Conservation (phyloP, 2,888 invertebrate species). For the Amaurobius ferox region DNA sequence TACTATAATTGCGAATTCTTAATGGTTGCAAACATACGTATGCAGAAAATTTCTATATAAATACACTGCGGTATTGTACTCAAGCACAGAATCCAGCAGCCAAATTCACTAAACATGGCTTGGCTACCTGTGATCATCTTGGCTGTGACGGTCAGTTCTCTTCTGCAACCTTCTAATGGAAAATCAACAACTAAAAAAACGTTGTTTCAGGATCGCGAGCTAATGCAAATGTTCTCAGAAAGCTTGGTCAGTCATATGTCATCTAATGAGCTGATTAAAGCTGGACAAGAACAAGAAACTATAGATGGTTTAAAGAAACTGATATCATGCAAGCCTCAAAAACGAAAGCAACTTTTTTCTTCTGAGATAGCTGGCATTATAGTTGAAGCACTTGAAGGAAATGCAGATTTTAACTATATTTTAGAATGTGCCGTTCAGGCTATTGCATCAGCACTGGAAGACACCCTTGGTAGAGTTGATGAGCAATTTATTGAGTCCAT, state of each 20-base stretch:
- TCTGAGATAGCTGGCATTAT: slow-evolving; percentile 31
- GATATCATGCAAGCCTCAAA: background rate
- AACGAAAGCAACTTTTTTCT: slow-evolving; percentile 19
- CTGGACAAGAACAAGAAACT: slow-evolving; percentile 20
- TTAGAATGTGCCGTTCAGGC: slow-evolving; percentile 28
- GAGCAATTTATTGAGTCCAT: slow-evolving; percentile 34
- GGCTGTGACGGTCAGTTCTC: slow-evolving; percentile 3
- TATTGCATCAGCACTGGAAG: slow-evolving; percentile 20
- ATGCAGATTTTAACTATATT: slow-evolving; percentile 2
- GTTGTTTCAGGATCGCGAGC: slow-evolving; percentile 28
- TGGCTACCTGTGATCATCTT: slow-evolving; percentile 40
- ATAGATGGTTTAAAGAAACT: background rate
- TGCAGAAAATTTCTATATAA: no score
- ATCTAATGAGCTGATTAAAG: slow-evolving; percentile 12
- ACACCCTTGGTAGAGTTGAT: slow-evolving; percentile 21
- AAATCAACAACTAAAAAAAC: slow-evolving; percentile 11
- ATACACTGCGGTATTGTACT: background rate
- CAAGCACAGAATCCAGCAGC: slow-evolving; percentile 22
- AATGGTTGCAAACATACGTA: no score
- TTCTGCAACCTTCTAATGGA: background rate
- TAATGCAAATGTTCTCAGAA: slow-evolving; percentile 9
- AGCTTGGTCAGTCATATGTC: background rate
- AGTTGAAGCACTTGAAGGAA: slow-evolving; percentile 21
- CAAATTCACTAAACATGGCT: slow-evolving; percentile 38
- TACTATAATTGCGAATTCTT: no score